phyloP scores from a whole-genome alignment of 2,113 vertebrate genomes.

The Chunga burmeisteri region DNA sequence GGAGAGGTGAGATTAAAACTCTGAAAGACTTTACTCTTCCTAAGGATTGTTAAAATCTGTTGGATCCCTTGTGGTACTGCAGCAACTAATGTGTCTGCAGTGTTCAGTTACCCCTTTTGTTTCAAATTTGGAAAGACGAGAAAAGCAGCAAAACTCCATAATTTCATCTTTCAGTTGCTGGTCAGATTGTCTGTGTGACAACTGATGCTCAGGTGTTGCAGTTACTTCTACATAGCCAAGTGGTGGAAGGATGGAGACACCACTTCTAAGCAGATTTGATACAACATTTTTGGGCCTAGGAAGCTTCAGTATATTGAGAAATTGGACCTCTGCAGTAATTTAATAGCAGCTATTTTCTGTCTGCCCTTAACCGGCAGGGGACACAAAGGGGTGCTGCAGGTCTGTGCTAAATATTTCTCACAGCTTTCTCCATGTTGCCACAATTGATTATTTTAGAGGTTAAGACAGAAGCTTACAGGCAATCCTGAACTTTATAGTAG shows the following conservation, averaged over 20 bases:
- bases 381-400: background rate
- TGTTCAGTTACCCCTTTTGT: background rate
- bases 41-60: background rate
- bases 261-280: background rate
- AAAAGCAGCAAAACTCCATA: background rate
- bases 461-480: background rate
- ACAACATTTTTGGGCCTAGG: background rate
- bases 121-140: background rate
- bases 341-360: background rate
- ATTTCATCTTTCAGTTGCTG: background rate
- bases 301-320: background rate
- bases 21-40: background rate
- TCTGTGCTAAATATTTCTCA: background rate
- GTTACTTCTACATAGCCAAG: background rate
- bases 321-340: background rate
- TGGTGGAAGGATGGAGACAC: background rate
- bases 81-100: background rate
- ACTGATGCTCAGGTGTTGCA: background rate
- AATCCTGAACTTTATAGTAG: background rate
- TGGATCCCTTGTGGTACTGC: background rate
- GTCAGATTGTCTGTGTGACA: background rate
- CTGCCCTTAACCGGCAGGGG: background rate
- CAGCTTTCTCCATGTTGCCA: background rate
- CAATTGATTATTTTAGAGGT: background rate
- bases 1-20: background rate